These are phyloP conservation scores for Ptiloglossa arizonensis DNA, from an alignment of 1,140 invertebrate genomes.

Conservation along the genomic window DNA sequence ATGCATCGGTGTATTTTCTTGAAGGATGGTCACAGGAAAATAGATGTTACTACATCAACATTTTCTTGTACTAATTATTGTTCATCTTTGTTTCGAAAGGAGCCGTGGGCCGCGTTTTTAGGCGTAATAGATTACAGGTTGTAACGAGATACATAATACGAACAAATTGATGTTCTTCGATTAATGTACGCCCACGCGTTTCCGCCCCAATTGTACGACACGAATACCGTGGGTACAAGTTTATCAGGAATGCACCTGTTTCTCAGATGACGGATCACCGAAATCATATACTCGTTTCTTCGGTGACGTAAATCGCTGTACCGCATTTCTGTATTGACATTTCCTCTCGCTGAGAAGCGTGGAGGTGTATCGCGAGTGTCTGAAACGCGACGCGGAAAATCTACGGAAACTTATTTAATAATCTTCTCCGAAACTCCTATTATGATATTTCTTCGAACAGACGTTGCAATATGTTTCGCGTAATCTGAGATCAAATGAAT, in stretches of 20 bases:
- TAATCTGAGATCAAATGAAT: no score
- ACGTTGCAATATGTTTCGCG: no score
- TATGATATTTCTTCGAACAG: neutral
- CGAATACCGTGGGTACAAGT: conserved; percentile 4
- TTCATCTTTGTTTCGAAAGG: neutral
- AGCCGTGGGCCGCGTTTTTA: no score
- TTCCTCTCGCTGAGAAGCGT: neutral
- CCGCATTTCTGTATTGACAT: conserved; percentile 14
- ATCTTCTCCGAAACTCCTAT: neutral
- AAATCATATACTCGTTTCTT: conserved; percentile 32
- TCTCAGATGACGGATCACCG: conserved; percentile 24
- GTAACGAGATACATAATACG: conserved; percentile 1
- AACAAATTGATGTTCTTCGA: conserved; percentile 53
- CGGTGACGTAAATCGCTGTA: conserved; percentile 10
- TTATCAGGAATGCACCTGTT: conserved; percentile 39
- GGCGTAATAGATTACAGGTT: neutral
- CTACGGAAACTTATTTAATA: neutral
- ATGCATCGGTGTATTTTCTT: no score
- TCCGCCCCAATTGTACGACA: conserved; percentile 42
- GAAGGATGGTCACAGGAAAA: no score
- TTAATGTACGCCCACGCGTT: conserved; percentile 42
- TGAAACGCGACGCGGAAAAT: neutral
- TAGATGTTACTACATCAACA: no score
- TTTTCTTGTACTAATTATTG: no score
- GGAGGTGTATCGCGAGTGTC: neutral